Conservation (phyloP, 2,797 vertebrate species). For the Pangasius sanitwongsei region DNA sequence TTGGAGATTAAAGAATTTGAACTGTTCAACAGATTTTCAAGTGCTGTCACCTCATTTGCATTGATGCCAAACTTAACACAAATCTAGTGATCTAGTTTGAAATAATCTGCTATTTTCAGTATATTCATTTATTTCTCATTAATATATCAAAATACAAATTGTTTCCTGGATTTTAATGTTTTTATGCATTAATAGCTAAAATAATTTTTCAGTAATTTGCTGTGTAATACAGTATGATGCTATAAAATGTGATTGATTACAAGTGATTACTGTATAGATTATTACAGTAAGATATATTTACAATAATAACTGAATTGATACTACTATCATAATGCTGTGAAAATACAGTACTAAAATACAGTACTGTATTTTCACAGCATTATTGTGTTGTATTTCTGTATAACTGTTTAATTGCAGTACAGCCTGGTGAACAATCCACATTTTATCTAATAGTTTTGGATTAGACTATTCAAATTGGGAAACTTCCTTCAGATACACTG, state of each 20-base stretch:
- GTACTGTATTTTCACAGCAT: not conserved
- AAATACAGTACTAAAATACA: too few relatives aligned
- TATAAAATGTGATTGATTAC: not conserved
- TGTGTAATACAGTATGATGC: not conserved
- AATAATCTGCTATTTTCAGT: not conserved
- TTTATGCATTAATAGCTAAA: not conserved
- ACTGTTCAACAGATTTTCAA: not conserved
- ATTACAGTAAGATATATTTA: not conserved
- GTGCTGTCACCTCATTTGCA: not conserved
- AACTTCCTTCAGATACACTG: not conserved
- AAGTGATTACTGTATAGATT: not conserved
- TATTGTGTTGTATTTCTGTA: not conserved
- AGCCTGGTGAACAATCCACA: not conserved
- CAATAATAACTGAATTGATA: not conserved
- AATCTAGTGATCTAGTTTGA: not conserved
- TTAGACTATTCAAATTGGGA: not conserved
- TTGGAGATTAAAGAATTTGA: not conserved
- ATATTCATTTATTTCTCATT: not conserved
- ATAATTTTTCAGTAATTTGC: not conserved
- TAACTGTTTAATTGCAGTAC: not conserved
- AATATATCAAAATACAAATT: not conserved
- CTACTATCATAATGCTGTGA: too few relatives aligned
- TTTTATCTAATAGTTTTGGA: not conserved
- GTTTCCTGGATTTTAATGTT: not conserved
- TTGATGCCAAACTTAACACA: not conserved